Evolutionary conservation across 2,797 vertebrate species (phyloP).

Genomic region (Melanotaenia boesemani): DNA sequence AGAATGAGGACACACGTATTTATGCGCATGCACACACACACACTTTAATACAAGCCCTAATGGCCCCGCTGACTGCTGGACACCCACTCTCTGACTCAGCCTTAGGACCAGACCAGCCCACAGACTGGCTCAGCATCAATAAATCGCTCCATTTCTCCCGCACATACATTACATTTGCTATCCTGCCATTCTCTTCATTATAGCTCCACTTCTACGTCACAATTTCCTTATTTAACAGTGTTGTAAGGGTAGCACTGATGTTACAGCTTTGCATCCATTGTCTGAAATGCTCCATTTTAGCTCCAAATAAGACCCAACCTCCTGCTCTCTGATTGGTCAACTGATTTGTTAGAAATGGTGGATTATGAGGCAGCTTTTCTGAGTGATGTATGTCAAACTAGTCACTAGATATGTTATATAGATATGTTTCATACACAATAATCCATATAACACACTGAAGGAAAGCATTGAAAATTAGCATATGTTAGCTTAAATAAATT

Average conservation of each 20-base stretch:
- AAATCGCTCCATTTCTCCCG: slow-evolving; percentile 34
- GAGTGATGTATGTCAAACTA: too few relatives aligned
- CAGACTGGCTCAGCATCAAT: slow-evolving; percentile 54
- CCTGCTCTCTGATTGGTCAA: neutral
- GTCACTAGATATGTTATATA: too few relatives aligned
- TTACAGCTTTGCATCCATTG: neutral
- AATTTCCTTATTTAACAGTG: slow-evolving; percentile 35
- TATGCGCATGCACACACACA: slow-evolving; percentile 27
- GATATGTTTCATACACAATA: neutral
- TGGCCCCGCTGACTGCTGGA: slow-evolving; percentile 60
- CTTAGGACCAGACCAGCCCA: slow-evolving; percentile 65
- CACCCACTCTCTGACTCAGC: slow-evolving; percentile 73
- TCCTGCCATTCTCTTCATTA: slow-evolving; percentile 43
- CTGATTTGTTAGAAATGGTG: neutral
- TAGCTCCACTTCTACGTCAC: slow-evolving; percentile 46
- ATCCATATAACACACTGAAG: neutral
- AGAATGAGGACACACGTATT: slow-evolving; percentile 51
- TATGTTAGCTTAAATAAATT: slow-evolving; percentile 10
- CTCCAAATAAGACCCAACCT: neutral
- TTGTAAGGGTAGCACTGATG: slow-evolving; percentile 12
- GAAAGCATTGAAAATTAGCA: neutral
- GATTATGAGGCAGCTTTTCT: neutral
- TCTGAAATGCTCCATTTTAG: neutral
- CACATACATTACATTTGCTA: slow-evolving; percentile 34
- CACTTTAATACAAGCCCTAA: slow-evolving; percentile 39